Evolutionary conservation across 2,113 vertebrate genomes (phyloP).

Genomic region (Camelus bactrianus): DNA sequence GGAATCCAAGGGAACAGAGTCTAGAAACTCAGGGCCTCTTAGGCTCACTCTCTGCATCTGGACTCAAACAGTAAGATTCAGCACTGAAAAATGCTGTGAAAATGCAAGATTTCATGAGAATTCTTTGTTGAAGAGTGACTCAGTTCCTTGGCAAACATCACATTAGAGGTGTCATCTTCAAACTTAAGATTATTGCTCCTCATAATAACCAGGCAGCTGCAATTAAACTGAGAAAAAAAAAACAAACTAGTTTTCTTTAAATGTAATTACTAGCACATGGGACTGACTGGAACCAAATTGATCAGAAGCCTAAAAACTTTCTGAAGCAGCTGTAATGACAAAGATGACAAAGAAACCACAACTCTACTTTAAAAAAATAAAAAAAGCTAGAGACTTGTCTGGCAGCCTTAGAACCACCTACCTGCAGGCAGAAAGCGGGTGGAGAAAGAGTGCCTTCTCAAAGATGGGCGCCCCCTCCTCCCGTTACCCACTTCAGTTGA

Average conservation of each 20-base stretch:
- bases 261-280: neutral
- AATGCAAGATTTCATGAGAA: neutral
- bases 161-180: neutral
- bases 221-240: neutral
- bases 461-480: accelerated
- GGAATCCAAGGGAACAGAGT: neutral
- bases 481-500: neutral
- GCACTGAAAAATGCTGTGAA: neutral
- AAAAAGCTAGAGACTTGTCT: neutral
- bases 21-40: neutral
- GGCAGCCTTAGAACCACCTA: neutral
- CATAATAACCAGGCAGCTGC: neutral
- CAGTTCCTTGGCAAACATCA: neutral
- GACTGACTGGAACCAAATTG: neutral
- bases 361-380: neutral
- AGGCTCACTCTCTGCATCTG: neutral
- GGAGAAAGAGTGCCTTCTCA: neutral
- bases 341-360: neutral
- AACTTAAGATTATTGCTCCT: neutral
- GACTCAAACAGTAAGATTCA: neutral
- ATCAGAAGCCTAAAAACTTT: neutral
- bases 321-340: neutral
- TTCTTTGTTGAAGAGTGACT: neutral
- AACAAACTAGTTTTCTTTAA: neutral
- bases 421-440: neutral